Percentiles rank a stretch among this genome's conserved stretches.
Evolutionary conservation across 2,113 vertebrate species (phyloP).

Genomic region (Ptilorrhoa leucosticta): DNA sequence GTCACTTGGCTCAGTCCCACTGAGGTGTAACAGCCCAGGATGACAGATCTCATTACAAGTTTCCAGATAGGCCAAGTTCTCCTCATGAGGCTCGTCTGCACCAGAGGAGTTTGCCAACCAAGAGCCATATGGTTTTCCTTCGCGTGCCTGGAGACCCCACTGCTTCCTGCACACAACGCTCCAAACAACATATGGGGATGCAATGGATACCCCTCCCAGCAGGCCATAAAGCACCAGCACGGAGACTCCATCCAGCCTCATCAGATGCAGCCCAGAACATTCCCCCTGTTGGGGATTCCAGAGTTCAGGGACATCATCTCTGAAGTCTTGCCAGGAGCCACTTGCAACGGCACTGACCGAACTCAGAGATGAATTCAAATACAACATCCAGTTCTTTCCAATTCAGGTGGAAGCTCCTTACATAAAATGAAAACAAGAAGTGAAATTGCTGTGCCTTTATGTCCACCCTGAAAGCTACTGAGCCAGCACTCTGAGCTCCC

Average conservation of each 20-base stretch:
- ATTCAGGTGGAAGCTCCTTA: background rate
- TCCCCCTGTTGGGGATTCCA: background rate
- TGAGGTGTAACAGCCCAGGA: accelerated
- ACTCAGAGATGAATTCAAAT: background rate
- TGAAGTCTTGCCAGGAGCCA: background rate
- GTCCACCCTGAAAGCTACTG: background rate
- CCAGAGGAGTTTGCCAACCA: background rate
- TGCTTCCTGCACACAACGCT: background rate
- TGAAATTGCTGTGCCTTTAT: background rate
- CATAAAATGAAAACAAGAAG: accelerated
- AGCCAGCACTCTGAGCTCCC: background rate
- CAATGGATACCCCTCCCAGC: background rate
- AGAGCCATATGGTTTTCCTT: background rate
- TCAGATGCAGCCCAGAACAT: background rate
- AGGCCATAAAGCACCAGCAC: background rate
- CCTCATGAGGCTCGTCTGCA: background rate
- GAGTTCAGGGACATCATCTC: background rate
- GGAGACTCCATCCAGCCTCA: background rate
- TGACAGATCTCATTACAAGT: background rate
- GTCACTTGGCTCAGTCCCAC: background rate
- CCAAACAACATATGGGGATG: background rate
- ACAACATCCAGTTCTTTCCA: background rate
- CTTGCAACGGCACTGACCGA: background rate
- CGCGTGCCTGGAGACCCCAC: background rate
- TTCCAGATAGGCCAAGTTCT: background rate